These are phyloP conservation scores for Xiphophorus hellerii DNA, from an alignment of 2,113 vertebrate genomes.

Conservation along the genomic window DNA sequence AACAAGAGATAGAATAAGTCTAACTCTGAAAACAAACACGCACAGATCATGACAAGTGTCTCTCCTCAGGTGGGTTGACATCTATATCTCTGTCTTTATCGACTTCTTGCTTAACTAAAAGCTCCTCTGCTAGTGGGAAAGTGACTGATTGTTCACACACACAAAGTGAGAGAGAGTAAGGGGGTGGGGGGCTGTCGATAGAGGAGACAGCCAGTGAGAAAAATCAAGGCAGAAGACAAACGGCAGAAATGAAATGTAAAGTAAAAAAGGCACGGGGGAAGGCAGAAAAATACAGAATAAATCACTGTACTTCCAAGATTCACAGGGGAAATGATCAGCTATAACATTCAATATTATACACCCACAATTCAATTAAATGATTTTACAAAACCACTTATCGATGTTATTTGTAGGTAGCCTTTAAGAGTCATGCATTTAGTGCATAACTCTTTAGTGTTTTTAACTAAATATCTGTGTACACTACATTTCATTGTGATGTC, in stretches of 20 bases:
- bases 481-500: too few species aligned
- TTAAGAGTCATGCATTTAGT: too few species aligned
- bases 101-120: slow-evolving; percentile 84
- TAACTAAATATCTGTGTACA: too few species aligned
- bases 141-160: slow-evolving; percentile 46
- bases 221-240: slow-evolving; percentile 1
- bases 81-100: slow-evolving; percentile 79
- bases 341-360: background rate
- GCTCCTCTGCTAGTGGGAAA: slow-evolving; percentile 49
- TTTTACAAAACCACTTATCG: too few species aligned
- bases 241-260: background rate
- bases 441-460: too few species aligned
- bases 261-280: background rate
- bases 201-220: slow-evolving; percentile 12
- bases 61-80: slow-evolving; percentile 75
- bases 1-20: slow-evolving; percentile 19
- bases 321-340: background rate
- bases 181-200: background rate
- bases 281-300: background rate
- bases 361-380: too few species aligned
- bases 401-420: too few species aligned
- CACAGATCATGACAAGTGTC: slow-evolving; percentile 72
- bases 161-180: slow-evolving; percentile 8
- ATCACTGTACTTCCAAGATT: background rate
- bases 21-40: slow-evolving; percentile 24